Evolutionary conservation across 2,888 invertebrate species (phyloP), one percentile per base, ranked within the genome.

Genomic region (Ptycholaimellus sp.): DNA sequence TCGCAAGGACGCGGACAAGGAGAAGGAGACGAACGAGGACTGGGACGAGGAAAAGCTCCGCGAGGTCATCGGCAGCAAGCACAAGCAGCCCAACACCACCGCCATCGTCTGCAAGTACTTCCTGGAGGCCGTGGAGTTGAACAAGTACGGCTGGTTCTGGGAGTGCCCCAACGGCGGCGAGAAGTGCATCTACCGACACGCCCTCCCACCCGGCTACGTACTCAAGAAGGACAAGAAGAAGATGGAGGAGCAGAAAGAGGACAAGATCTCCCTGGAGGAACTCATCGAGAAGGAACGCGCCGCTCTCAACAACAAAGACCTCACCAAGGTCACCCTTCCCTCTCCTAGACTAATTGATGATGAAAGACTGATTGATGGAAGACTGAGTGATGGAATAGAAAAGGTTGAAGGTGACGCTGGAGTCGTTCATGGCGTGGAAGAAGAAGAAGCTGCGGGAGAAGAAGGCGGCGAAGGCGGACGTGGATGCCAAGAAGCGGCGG

Each of bases 121-220:
- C 65, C 60, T 99, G 50, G 87, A 93, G 62, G 96, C 96, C 3
- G 82, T 99, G 1, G 96, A 99, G 59, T 81, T 74, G 59, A 77
- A 76, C 7, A 96, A 96, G 59, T 99, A 96, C 56, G 96, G 96
- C 42, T 99, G 96, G 96, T 99, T 99, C 61, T 99, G 96, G 96
- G 75, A 78, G 52, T 99, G 96, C 67, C 93, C 93, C 0, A 72
- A 78, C 31, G 87, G 87, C 7, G 57, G 56, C 58, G 59, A 13
- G 51, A 27, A 36, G 33, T 45, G 46, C 35, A 45, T 45, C 36
- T 45, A 45, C 19, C 41, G 48, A 25, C 87, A 87, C 56, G 85
- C 85, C 0, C 59, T 87, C 42, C 87, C 87, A 0, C 68, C 78
- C 30, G 93, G 96, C 37, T 96, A 85, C 61, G 78, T 82, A 2